Conservation (phyloP, 1,140 invertebrate species). For the Caenorhabditis inopinata region DNA sequence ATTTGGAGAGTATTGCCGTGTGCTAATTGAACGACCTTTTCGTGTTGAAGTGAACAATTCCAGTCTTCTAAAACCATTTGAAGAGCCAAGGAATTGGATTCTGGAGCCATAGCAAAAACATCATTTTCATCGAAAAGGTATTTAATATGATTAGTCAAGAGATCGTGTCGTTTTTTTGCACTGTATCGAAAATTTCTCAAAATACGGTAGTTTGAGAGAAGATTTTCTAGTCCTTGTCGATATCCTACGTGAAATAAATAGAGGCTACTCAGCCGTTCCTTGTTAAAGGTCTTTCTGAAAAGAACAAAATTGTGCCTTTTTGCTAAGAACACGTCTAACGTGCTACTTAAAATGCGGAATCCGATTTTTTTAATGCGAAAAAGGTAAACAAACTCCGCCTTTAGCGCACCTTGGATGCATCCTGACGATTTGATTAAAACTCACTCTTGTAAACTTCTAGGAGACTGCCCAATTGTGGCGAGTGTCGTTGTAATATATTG, state of each 20-base stretch:
- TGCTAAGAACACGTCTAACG: too few species aligned
- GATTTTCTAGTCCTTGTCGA: not conserved
- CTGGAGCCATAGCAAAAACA: not conserved
- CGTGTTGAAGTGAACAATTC: not conserved
- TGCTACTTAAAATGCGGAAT: too few species aligned
- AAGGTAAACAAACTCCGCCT: too few species aligned
- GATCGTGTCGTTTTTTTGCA: not conserved
- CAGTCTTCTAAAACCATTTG: not conserved
- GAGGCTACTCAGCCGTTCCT: not conserved
- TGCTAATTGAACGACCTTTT: not conserved
- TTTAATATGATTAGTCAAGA: not conserved
- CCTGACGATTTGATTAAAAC: not conserved
- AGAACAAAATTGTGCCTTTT: too few species aligned
- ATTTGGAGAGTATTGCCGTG: slow-evolving; percentile 5
- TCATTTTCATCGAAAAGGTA: not conserved
- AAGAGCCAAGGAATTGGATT: not conserved
- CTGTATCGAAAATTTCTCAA: not conserved
- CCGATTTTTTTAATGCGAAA: too few species aligned
- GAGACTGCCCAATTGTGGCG: not conserved
- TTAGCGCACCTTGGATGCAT: too few species aligned
- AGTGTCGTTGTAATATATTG: not conserved
- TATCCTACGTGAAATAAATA: not conserved
- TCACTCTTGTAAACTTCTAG: not conserved
- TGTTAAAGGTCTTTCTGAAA: not conserved
- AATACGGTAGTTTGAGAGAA: not conserved